Evolutionary conservation across 2,797 vertebrate species (phyloP), one percentile per base, ranked within the genome.

Genomic region (Lophotriccus pileatus): DNA sequence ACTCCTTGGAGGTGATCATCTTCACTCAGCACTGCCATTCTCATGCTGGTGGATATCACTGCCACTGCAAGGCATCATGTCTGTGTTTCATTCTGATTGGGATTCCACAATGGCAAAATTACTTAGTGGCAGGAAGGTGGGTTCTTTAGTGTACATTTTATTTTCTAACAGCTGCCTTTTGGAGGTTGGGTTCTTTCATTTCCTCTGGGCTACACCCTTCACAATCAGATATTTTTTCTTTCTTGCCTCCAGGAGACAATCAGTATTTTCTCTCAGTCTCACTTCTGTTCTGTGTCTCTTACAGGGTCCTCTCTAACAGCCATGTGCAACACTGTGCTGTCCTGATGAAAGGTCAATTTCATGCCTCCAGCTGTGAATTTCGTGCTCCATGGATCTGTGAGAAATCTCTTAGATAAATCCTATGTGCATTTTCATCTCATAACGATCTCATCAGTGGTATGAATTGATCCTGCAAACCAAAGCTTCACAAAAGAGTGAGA

Each of bases 321-420:
- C 55, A 2, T 6, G 92, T 96, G 74, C 92, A 93, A 69, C 84
- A 32, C 18, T 94, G 91, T 70, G 94, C 6, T 87, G 78, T 93
- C n/a, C 81, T 94, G 67, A 69, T 67, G 11, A 30, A 41, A 34
- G 78, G 9, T 52, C 25, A 7, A 2, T 41, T 95, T 50, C 18
- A 0, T 41, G 90, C 89, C 60, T 95, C 94, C 70, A 96, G 92
- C 89, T 96, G 96, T 89, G 70, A 87, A 82, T 4, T 55, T 73
- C 0, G 0, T 4, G 1, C 22, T 76, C n/a, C 39, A 3, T 95
- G 94, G 90, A 92, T 96, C 47, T 96, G 96, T 95, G 95, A 96
- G 84, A 96, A 92, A 76, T 44, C 18, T 1, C 67, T 92, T 36
- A 6, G 43, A 49, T 96, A 90, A 94, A 90, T 52, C 62, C 36